These are phyloP conservation scores for Palythoa grandis DNA, from an alignment of 92 coral and sea anemone species.

Conservation along the genomic window DNA sequence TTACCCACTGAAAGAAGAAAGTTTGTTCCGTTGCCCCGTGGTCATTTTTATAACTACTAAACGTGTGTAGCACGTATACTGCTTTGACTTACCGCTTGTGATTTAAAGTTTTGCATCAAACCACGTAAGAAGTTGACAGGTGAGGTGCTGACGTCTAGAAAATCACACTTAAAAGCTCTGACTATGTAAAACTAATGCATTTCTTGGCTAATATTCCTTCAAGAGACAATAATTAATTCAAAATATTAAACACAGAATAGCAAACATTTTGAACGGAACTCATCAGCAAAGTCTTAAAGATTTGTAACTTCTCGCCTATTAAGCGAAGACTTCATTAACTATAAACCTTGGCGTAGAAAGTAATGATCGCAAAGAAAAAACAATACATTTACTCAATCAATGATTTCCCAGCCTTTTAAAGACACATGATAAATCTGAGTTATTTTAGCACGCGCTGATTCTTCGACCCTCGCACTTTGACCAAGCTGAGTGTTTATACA, in stretches of 20 bases:
- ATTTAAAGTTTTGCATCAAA: not conserved
- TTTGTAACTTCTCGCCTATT: not conserved
- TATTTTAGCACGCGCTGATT: too few relatives aligned
- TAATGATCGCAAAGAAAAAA: slow-evolving; percentile 1
- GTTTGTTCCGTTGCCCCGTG: not conserved
- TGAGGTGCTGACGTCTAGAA: not conserved
- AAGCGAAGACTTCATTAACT: slow-evolving; percentile 9
- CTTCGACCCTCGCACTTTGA: too few relatives aligned
- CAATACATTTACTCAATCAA: not conserved
- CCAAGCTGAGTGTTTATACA: not conserved
- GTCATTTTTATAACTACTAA: not conserved
- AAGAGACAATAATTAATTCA: not conserved
- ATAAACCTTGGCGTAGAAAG: not conserved
- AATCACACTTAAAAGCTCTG: not conserved
- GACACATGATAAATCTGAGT: too few relatives aligned
- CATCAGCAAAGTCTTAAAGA: not conserved
- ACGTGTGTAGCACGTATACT: not conserved
- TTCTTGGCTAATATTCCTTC: not conserved
- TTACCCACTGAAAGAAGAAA: not conserved
- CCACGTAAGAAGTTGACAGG: not conserved
- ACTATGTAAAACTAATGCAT: not conserved
- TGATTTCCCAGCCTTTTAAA: not conserved
- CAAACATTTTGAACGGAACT: not conserved
- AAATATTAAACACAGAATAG: not conserved
- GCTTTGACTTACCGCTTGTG: not conserved